Evolutionary conservation across 2,113 vertebrate species (phyloP).

Genomic region (Struthio camelus): DNA sequence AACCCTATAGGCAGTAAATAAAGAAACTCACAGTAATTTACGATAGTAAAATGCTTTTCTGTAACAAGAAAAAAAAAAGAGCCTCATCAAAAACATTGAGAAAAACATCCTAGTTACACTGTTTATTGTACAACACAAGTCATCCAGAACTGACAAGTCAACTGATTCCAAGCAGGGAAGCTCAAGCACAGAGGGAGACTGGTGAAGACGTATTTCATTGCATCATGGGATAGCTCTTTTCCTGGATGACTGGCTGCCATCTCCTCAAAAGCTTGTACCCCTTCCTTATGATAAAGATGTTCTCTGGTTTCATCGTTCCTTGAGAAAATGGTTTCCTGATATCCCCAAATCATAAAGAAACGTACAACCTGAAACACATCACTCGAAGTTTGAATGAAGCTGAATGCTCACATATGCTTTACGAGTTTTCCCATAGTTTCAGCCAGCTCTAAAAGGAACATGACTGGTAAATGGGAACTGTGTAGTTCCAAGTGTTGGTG

Average conservation of each 20-base stretch:
- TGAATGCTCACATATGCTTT: not conserved
- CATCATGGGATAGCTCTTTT: not conserved
- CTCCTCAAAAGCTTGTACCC: not conserved
- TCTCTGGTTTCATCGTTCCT: not conserved
- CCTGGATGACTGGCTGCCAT: not conserved
- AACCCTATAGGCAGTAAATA: not conserved
- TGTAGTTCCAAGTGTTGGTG: not conserved
- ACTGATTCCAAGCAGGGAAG: not conserved
- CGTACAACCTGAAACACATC: not conserved
- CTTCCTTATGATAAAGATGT: not conserved
- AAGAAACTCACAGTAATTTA: not conserved
- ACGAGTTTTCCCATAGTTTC: not conserved
- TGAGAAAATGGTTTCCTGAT: not conserved
- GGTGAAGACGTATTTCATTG: not conserved
- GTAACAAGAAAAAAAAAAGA: not conserved
- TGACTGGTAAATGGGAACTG: not conserved
- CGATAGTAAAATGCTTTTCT: not conserved
- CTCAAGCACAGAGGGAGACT: not conserved
- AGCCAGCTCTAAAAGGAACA: not conserved
- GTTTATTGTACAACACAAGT: not conserved
- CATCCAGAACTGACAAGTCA: not conserved
- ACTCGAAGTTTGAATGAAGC: not conserved
- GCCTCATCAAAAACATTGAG: not conserved
- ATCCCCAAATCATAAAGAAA: not conserved
- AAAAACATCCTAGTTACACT: not conserved